phyloP scores from a whole-genome alignment of 2,888 invertebrate species.

The Troides oblongomaculatus region DNA sequence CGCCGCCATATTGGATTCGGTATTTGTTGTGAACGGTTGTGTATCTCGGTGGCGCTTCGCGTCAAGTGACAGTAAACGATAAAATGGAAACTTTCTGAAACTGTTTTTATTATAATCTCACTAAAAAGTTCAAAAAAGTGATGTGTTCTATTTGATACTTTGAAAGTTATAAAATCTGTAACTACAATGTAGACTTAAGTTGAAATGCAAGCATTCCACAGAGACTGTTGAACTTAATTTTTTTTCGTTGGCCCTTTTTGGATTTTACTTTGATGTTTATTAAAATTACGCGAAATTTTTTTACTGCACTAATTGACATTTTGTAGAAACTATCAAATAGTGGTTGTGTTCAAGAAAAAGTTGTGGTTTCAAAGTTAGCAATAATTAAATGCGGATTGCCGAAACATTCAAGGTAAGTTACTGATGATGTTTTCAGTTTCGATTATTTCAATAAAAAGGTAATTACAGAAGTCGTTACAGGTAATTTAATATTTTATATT shows the following conservation, averaged over 20 bases:
- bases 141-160: constrained; percentile 23
- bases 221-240: constrained; percentile 77
- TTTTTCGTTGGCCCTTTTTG: constrained; percentile 64
- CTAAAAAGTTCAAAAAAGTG: constrained; percentile 35
- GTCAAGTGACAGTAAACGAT: constrained; percentile 69
- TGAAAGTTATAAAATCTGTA: constrained; percentile 10
- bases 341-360: constrained; percentile 43
- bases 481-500: not conserved
- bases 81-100: constrained; percentile 59
- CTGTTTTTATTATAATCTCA: constrained; percentile 45
- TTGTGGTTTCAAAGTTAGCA: constrained; percentile 56
- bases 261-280: constrained; percentile 61
- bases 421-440: constrained; percentile 11
- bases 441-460: not conserved
- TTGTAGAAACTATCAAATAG: constrained; percentile 37
- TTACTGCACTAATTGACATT: constrained; percentile 47
- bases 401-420: constrained; percentile 69
- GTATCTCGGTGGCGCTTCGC: constrained; percentile 47
- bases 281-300: constrained; percentile 36
- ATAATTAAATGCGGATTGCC: constrained; percentile 63
- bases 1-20: constrained; percentile 69
- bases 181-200: constrained; percentile 32
- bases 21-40: constrained; percentile 50
- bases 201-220: constrained; percentile 76
- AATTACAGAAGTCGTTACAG: not conserved